These are phyloP conservation scores for Acanthosoma haemorrhoidale DNA, from an alignment of 2,888 invertebrate genomes.

Conservation along the genomic window DNA sequence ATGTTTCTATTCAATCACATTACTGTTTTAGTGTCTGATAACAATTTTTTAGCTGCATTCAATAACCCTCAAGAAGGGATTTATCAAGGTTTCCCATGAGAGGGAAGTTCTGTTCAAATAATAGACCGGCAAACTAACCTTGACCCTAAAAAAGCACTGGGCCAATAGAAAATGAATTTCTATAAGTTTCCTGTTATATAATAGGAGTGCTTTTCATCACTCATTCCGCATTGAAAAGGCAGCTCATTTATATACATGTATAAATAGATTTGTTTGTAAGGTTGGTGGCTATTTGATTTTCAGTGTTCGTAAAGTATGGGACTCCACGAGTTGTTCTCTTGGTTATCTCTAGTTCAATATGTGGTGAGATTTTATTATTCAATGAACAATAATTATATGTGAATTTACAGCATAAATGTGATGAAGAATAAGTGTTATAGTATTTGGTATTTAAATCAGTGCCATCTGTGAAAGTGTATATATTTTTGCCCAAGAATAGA, in stretches of 20 bases:
- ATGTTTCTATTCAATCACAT: too few species aligned
- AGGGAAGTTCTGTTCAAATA: neutral
- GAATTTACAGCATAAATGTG: too few species aligned
- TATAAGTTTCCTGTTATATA: neutral
- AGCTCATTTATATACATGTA: neutral
- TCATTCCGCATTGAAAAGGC: neutral
- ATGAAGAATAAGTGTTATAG: too few species aligned
- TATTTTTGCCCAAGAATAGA: too few species aligned
- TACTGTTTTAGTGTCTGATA: too few species aligned
- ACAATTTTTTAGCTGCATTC: too few species aligned
- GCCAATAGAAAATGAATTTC: neutral
- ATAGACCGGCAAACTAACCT: neutral
- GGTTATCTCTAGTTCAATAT: neutral
- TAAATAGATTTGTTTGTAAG: neutral
- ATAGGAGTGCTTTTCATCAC: neutral
- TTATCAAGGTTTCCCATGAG: neutral
- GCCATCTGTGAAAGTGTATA: neutral
- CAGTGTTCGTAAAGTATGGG: neutral
- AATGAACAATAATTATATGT: too few species aligned
- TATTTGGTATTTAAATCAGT: neutral
- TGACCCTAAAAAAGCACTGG: neutral
- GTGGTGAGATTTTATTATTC: too few species aligned
- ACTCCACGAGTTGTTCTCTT: neutral
- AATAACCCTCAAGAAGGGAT: too few species aligned
- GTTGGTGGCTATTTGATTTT: slow-evolving; percentile 9